phyloP scores from a whole-genome alignment of 2,888 invertebrate genomes.

The Drosophila melanosoma region DNA sequence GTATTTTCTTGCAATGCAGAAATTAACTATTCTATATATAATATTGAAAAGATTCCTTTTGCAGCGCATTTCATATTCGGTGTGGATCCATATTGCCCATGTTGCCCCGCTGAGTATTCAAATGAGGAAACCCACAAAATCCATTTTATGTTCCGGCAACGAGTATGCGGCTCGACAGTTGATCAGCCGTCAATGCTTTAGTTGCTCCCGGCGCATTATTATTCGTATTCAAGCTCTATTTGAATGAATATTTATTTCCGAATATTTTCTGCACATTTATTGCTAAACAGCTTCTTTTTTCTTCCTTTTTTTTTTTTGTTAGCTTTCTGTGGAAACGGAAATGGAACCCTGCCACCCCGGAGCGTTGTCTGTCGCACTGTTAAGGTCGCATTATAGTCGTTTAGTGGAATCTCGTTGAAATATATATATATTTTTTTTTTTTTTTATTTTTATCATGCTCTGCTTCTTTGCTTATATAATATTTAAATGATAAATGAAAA shows the following conservation, averaged over 20 bases:
- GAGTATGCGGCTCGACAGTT: constrained; percentile 20
- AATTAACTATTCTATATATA: background rate
- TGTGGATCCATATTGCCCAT: background rate
- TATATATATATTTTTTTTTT: too few relatives aligned
- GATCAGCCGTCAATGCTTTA: constrained; percentile 42
- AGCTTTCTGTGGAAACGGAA: constrained; percentile 47
- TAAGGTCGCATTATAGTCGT: constrained; percentile 4
- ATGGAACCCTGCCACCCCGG: constrained; percentile 54
- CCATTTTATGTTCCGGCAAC: constrained; percentile 70
- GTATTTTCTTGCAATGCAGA: background rate
- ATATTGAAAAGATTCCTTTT: background rate
- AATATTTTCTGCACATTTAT: constrained; percentile 68
- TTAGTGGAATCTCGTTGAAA: background rate
- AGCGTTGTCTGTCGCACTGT: constrained; percentile 20
- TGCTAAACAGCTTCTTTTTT: constrained; percentile 55
- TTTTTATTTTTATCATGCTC: background rate
- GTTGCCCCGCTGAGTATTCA: constrained; percentile 64
- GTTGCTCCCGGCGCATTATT: constrained; percentile 9
- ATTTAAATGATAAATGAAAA: constrained; percentile 5
- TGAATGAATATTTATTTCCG: constrained; percentile 72
- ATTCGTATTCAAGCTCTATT: constrained; percentile 34
- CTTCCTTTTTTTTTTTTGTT: constrained; percentile 9
- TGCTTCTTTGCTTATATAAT: background rate
- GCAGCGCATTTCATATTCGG: constrained; percentile 41
- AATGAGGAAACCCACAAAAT: constrained; percentile 67